Percentiles rank a stretch among this genome's conserved stretches.
phyloP scores from a whole-genome alignment of 2,113 vertebrate species.

The Agapornis roseicollis region DNA sequence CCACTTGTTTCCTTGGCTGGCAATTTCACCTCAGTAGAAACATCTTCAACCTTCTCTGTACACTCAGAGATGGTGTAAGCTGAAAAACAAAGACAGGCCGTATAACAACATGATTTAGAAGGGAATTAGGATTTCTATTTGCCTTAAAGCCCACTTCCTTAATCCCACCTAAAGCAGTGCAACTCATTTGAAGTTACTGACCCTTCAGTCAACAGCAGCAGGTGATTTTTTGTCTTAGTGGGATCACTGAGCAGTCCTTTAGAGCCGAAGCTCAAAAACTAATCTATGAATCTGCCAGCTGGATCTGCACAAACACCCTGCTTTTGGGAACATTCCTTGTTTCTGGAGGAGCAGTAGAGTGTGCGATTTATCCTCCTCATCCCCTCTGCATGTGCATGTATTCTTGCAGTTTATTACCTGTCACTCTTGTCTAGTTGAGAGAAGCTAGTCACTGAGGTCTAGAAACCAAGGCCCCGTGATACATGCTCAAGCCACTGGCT shows the following conservation, averaged over 20 bases:
- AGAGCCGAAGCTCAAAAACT: neutral
- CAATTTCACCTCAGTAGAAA: slow-evolving; percentile 39
- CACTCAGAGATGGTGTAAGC: slow-evolving; percentile 23
- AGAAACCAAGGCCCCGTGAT: neutral
- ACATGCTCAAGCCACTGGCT: neutral
- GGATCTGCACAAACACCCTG: neutral
- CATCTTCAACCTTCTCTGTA: neutral
- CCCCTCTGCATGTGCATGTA: neutral
- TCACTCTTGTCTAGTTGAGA: neutral
- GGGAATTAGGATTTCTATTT: neutral
- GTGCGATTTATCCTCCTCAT: neutral
- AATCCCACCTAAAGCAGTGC: neutral
- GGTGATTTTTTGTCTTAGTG: neutral
- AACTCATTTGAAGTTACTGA: neutral
- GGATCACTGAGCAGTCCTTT: neutral
- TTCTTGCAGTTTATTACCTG: neutral
- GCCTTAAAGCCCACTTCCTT: neutral
- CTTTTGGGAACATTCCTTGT: neutral
- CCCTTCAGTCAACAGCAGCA: neutral
- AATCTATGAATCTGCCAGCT: neutral
- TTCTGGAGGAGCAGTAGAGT: neutral
- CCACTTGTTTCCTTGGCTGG: neutral
- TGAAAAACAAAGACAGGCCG: slow-evolving; percentile 6
- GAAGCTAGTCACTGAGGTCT: neutral
- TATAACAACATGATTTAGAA: neutral